phyloP scores from a whole-genome alignment of 1,140 invertebrate genomes.

The Drosophila lacertosa region DNA sequence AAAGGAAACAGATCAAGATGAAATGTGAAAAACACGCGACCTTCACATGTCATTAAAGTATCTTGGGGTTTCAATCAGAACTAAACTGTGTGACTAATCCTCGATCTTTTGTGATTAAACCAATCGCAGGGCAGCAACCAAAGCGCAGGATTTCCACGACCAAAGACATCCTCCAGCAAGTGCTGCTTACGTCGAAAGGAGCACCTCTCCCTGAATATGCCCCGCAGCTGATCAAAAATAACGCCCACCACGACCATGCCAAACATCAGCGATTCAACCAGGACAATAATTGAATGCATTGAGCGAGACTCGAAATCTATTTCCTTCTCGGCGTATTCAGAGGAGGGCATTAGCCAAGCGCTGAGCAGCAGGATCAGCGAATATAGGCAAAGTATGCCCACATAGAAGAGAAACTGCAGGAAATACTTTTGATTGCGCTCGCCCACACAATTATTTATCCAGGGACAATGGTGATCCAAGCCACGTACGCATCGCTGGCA shows the following conservation, averaged over 20 bases:
- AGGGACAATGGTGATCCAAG: conserved; percentile 95
- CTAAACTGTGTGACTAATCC: conserved; percentile 87
- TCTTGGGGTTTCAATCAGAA: too few species aligned
- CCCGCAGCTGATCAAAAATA: conserved; percentile 94
- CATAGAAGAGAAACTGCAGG: conserved; percentile 94
- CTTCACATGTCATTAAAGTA: too few species aligned
- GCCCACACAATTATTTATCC: conserved; percentile 97
- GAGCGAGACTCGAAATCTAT: conserved; percentile 90
- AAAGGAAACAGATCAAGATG: too few species aligned
- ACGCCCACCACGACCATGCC: conserved; percentile 95
- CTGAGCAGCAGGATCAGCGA: conserved; percentile 89
- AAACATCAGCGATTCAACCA: conserved; percentile 93
- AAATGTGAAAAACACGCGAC: too few species aligned
- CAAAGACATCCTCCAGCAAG: conserved; percentile 92
- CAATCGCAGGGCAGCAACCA: conserved; percentile 88
- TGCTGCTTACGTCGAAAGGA: conserved; percentile 88
- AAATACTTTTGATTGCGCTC: conserved; percentile 98
- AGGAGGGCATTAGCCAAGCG: conserved; percentile 91
- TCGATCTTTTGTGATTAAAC: conserved; percentile 85
- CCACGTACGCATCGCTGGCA: conserved; percentile 93
- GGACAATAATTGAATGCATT: conserved; percentile 92
- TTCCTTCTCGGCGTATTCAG: conserved; percentile 88
- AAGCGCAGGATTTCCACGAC: conserved; percentile 87
- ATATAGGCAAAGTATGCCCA: conserved; percentile 88
- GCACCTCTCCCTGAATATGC: too few species aligned